Evolutionary conservation across 2,888 invertebrate genomes (phyloP).

Genomic region (Pocota personata): DNA sequence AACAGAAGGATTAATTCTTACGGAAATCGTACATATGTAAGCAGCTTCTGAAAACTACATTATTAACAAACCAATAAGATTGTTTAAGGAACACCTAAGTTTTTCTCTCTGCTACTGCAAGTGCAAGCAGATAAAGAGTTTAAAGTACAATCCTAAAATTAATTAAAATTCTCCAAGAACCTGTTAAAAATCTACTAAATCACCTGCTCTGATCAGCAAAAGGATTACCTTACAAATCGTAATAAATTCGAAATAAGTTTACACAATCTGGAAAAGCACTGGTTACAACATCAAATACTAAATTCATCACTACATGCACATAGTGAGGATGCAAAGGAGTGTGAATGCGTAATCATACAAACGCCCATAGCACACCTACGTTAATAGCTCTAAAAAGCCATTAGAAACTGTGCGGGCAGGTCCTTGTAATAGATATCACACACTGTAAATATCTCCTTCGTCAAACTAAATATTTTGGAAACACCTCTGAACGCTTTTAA

Average conservation of each 20-base stretch:
- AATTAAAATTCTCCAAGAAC: not conserved
- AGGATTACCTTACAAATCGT: no score
- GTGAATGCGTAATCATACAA: slow-evolving; percentile 1
- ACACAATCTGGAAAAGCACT: slow-evolving; percentile 29
- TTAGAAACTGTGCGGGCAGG: not conserved
- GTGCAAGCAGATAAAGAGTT: no score
- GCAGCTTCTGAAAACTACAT: no score
- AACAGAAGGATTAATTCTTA: no score
- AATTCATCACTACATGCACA: not conserved
- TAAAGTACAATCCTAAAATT: no score
- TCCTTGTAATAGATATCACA: slow-evolving; percentile 13
- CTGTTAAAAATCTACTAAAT: not conserved
- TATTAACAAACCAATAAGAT: no score
- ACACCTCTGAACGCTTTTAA: slow-evolving; percentile 13
- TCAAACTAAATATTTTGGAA: slow-evolving; percentile 30
- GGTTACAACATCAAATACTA: slow-evolving; percentile 4
- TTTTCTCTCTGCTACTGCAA: no score
- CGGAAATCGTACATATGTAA: no score
- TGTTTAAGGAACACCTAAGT: no score
- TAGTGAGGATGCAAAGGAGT: not conserved
- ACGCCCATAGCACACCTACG: not conserved
- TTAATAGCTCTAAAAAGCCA: slow-evolving; percentile 28
- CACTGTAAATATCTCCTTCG: not conserved
- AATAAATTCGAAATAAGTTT: slow-evolving; percentile 19
- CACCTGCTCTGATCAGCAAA: not conserved